phyloP scores from a whole-genome alignment of 2,797 vertebrate genomes.

The Myotis pilosus region DNA sequence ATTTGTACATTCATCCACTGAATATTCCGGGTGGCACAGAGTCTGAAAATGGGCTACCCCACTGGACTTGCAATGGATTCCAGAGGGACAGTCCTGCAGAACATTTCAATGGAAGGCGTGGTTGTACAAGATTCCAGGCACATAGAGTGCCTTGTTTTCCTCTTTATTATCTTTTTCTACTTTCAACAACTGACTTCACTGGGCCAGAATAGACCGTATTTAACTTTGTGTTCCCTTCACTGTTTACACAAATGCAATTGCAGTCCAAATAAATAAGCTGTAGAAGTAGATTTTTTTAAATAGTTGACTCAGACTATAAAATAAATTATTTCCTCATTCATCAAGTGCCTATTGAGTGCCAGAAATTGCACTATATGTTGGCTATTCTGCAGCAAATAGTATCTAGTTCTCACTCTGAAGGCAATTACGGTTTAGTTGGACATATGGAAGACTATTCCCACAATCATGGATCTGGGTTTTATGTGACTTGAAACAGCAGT shows the following conservation, averaged over 20 bases:
- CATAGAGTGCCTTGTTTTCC: rapidly evolving
- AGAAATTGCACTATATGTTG: not conserved
- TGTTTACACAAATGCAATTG: not conserved
- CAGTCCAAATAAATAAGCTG: not conserved
- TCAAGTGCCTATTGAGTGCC: not conserved
- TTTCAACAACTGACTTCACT: not conserved
- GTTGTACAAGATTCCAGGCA: not conserved
- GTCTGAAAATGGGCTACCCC: not conserved
- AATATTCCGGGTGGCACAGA: not conserved
- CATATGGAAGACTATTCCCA: not conserved
- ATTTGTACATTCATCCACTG: not conserved
- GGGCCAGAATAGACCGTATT: not conserved
- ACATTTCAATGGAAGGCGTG: not conserved
- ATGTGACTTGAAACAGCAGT: not conserved
- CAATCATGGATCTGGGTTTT: not conserved
- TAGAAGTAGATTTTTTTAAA: not conserved
- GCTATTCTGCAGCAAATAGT: not conserved
- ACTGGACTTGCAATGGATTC: not conserved
- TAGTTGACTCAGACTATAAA: not conserved
- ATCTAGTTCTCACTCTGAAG: not conserved
- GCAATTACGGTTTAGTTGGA: not conserved
- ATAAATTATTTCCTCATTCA: not conserved
- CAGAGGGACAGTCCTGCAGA: not conserved
- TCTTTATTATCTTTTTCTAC: not conserved
- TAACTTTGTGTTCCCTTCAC: not conserved